Base-by-base conservation (phyloP, 2,797 vertebrate species). In the Decapterus maruadsi region DNA sequence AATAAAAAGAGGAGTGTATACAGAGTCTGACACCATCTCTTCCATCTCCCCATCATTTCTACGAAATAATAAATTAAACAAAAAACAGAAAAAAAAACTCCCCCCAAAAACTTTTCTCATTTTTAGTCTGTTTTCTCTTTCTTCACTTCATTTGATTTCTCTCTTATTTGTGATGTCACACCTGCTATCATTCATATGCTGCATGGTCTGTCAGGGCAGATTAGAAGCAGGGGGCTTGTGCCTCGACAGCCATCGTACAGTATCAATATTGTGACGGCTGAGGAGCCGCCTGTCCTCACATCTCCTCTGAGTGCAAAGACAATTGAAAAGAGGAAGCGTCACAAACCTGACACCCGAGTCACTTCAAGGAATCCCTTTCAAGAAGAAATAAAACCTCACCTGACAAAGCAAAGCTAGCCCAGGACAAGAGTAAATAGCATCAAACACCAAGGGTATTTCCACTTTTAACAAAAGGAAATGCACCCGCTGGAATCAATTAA, bases 321-420 rank as follows among this genome's bases (percentile, higher is more conserved):
- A 95, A 95, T 94, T 92, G 94, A 94, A 93, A 94, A 94, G 93
- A 93, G 85, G 91, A 94, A 93, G 91, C 92, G 89, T 94, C 94
- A 93, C 92, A 89, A 86, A 88, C 87, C 93, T 95, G 95, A 96
- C 95, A 95, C 93, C 91, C 89, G 72, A 95, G 94, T 96, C 94
- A 95, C 94, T 95, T 95, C 94, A 95, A 95, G 94, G 94, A 95
- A 94, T 94, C 92, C 90, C 94, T 96, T 95, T 96, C 94, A 95
- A 94, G 93, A 93, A 91, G 90, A 94, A 94, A 93, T 89, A 90
- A 94, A 94, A 92, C 92, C 92, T 90, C 91, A 93, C 90, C 94
- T 95, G 93, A 95, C 95, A 95, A 92, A 94, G 93, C 89, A 92
- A 92, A 93, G 93, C 91, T 87, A 89, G 88, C 85, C 83, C 90